These are phyloP conservation scores for Tangara arthus DNA, from an alignment of 2,797 vertebrate species.

Conservation along the genomic window DNA sequence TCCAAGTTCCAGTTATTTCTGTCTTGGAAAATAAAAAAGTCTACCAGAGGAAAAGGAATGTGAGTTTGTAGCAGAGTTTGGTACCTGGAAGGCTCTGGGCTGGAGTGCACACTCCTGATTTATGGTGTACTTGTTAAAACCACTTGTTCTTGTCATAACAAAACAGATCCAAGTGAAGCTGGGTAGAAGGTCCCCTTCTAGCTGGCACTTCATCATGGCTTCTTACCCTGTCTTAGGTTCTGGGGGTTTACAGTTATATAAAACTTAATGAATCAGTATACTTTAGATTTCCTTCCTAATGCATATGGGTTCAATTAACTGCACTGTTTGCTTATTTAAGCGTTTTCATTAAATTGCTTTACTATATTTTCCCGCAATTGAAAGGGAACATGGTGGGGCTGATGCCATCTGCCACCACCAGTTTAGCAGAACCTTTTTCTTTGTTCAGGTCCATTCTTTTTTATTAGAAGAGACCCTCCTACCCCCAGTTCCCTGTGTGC, in stretches of 20 bases:
- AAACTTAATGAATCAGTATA: slow-evolving; percentile 75
- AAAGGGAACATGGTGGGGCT: slow-evolving; percentile 58
- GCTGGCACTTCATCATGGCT: slow-evolving; percentile 65
- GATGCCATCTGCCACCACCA: slow-evolving; percentile 67
- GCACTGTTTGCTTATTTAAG: slow-evolving; percentile 72
- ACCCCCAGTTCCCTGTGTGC: background rate
- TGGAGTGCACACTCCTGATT: slow-evolving; percentile 44
- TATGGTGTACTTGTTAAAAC: slow-evolving; percentile 64
- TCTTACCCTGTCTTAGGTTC: slow-evolving; percentile 62
- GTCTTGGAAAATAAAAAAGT: background rate
- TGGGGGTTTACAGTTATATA: slow-evolving; percentile 73
- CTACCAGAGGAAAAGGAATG: slow-evolving; percentile 19
- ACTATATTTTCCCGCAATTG: slow-evolving; percentile 68
- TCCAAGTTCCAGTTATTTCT: slow-evolving; percentile 16
- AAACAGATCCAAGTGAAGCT: slow-evolving; percentile 42
- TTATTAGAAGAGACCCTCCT: slow-evolving; percentile 28
- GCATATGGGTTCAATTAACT: slow-evolving; percentile 74
- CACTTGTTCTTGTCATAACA: slow-evolving; percentile 69
- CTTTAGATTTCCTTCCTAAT: slow-evolving; percentile 73
- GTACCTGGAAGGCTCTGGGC: slow-evolving; percentile 43
- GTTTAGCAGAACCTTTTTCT: slow-evolving; percentile 43
- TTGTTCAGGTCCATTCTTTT: slow-evolving; percentile 48
- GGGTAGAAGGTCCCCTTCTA: slow-evolving; percentile 43
- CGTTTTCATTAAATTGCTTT: slow-evolving; percentile 74
- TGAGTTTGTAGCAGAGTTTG: background rate